Evolutionary conservation across 2,888 invertebrate genomes (phyloP), one percentile per base, ranked within the genome.

Genomic region (Drosophila neoperkinsi): DNA sequence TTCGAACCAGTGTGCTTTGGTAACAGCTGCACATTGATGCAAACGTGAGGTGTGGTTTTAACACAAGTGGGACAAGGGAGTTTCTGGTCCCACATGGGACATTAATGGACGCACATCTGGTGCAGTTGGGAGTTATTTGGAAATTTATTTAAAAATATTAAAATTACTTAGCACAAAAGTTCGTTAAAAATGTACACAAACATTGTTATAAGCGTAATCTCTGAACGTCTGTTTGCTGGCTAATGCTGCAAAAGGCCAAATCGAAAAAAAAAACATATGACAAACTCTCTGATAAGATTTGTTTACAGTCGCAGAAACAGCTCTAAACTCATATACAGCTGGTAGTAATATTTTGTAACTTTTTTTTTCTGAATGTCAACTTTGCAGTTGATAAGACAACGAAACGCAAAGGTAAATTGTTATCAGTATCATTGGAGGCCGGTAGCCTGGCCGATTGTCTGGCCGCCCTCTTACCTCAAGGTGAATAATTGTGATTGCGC

Each of bases 351-450:
- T 87, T 81, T 89, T 84, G 78, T 84, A 89, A 88, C 58, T 51
- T 52, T 69, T 50, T 56, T 62, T 31, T 71, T 87, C 74, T 85
- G 85, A 86, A 90, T 90, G 85, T 90, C 91, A 86, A 87, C 82
- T 62, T 62, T 55, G 62, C 62, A 62, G 43, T 21, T 89, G 89
- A 89, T 86, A 85, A 89, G 73, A 63, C 50, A 55, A 28, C 43
- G 55, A 21, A 71, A 58, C 33, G 41, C 36, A 76, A 66, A 75
- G 61, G 66, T 81, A 81, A 81, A 62, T 64, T 56, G 52, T 66
- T 66, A 71, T 85, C 67, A 70, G 66, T 60, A 71, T 75, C 67
- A 68, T 50, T 65, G 81, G 53, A 71, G 77, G 69, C 28, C 73
- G 31, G 41, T 59, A 30, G 30, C 25, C 50, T 36, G 58, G 13